Conservation (phyloP, 2,888 invertebrate genomes). For the Eurois occulta region DNA sequence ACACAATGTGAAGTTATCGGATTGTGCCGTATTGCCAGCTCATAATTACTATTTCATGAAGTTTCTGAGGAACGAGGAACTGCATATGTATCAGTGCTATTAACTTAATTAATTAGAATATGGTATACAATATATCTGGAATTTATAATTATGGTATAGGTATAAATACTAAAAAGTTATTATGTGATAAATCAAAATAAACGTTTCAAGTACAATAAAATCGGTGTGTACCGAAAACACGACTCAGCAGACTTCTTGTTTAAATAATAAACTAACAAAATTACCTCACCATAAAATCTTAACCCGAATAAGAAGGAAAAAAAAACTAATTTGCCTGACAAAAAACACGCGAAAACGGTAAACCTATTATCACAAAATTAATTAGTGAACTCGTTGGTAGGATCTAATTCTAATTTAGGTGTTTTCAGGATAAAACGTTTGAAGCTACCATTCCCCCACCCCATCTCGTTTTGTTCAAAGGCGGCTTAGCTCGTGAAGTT, state of each 20-base stretch:
- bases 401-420: slow-evolving; percentile 81
- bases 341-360: slow-evolving; percentile 71
- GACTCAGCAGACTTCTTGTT: background rate
- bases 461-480: slow-evolving; percentile 70
- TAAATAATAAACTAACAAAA: slow-evolving; percentile 16
- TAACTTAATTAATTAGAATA: background rate
- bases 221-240: background rate
- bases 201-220: background rate
- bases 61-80: background rate
- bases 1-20: slow-evolving; percentile 47
- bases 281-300: slow-evolving; percentile 16
- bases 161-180: background rate
- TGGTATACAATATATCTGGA: background rate
- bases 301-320: slow-evolving; percentile 41
- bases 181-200: background rate
- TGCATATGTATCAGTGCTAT: background rate
- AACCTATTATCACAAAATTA: slow-evolving; percentile 81
- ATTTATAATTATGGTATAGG: background rate
- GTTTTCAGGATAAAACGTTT: slow-evolving; percentile 75
- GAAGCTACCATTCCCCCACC: slow-evolving; percentile 58
- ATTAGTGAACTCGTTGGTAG: slow-evolving; percentile 81
- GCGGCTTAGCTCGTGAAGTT: slow-evolving; percentile 69
- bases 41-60: slow-evolving; percentile 25
- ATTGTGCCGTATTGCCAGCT: slow-evolving; percentile 13
- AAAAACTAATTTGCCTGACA: slow-evolving; percentile 71